Evolutionary conservation across 2,888 invertebrate species (phyloP), one percentile per base, ranked within the genome.

Genomic region (Pseudococcus viburni): DNA sequence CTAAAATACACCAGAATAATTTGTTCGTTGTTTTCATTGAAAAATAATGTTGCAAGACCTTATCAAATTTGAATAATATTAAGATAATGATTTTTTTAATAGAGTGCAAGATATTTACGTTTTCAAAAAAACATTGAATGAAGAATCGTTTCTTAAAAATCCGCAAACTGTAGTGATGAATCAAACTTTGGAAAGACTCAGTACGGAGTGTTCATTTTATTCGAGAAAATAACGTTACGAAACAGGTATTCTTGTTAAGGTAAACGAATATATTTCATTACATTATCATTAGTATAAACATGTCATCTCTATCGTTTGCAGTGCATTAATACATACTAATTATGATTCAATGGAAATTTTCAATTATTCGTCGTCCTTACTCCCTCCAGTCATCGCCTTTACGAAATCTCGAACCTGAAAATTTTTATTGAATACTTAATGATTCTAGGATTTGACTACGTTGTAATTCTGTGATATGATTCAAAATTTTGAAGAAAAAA

Each of bases 331-430:
- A 8, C 42, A 42, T 42, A n/a, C n/a, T n/a, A 33, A 15, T 33
- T 33, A 33, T 33, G 3, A 33, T 33, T 33, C 5, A 15, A 7
- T 33, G 19, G 12, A 77, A 19, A n/a, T 19, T 83, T 46, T 19
- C 9, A 0, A 11, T 83, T n/a, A 83, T 33, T 46, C 46, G 12
- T 83, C 80, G 5, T 83, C 46, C 19, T 46, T 83, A 19, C 46
- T 83, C 2, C 46, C 80, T 83, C 80, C 80, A 11, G 80, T 83
- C 80, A 83, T 83, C 12, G 80, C 80, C 11, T 83, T 83, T 5
- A 83, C 46, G 8, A 83, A 83, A 46, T 83, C 80, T 46, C 80
- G 17, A 5, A 83, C 46, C 80, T 83, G 19, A 46, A 83, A 83
- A 42, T 3, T 42, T 15, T 26, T 6, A 64, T 64, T 22, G 3